Conservation (phyloP, 2,888 invertebrate genomes). For the Lasioglossum villosulum region DNA sequence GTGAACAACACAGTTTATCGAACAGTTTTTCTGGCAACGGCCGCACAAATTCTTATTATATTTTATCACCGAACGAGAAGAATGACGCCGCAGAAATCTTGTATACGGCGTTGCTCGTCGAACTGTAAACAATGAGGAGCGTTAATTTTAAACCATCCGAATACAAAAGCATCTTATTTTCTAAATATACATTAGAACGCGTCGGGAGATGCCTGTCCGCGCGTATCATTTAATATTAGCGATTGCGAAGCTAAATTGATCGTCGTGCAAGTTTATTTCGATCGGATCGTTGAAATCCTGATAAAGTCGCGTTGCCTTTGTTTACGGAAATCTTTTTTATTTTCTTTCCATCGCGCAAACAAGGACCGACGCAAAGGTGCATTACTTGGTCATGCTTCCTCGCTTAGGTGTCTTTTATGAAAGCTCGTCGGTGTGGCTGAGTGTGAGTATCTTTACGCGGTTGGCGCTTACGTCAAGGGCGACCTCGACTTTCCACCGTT, state of each 20-base stretch:
- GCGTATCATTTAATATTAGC: background rate
- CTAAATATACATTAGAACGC: background rate
- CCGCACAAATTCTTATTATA: background rate
- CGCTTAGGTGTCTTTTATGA: slow-evolving; percentile 59
- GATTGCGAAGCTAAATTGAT: background rate
- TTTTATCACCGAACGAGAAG: background rate
- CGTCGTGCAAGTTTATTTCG: background rate
- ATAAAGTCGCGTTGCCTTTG: background rate
- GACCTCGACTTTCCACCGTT: slow-evolving; percentile 72
- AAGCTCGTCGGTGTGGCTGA: slow-evolving; percentile 49
- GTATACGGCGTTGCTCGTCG: background rate
- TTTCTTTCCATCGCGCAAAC: background rate
- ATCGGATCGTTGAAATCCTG: background rate
- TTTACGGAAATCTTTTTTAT: slow-evolving; percentile 20
- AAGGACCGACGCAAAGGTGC: slow-evolving; percentile 30
- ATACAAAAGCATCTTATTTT: background rate
- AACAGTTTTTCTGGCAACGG: slow-evolving; percentile 13
- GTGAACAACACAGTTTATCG: slow-evolving; percentile 13
- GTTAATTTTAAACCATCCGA: background rate
- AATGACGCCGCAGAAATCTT: background rate
- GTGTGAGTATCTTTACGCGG: slow-evolving; percentile 61
- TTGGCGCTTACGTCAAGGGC: slow-evolving; percentile 72
- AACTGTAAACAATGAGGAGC: background rate
- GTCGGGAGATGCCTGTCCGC: background rate
- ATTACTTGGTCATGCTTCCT: slow-evolving; percentile 39